Conservation (phyloP, 2,888 invertebrate genomes). For the Nomada fabriciana region DNA sequence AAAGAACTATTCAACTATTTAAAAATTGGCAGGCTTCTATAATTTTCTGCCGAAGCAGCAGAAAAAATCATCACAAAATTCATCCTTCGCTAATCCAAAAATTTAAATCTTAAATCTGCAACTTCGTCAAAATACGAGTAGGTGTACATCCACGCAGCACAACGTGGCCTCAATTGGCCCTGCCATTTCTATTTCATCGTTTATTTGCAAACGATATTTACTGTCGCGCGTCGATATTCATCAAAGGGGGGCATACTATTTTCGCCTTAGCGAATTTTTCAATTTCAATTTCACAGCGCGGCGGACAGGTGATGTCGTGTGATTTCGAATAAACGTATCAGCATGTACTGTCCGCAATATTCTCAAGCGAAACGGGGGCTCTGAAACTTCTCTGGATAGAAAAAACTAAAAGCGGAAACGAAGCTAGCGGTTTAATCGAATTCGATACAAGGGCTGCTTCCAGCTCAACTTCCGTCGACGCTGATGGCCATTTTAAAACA, state of each 20-base stretch:
- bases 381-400: background rate
- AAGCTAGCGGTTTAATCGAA: constrained; percentile 29
- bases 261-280: background rate
- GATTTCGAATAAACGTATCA: background rate
- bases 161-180: background rate
- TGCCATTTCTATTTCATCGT: background rate
- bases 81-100: background rate
- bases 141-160: no score
- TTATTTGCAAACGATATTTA: constrained; percentile 21
- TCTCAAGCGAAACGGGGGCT: background rate
- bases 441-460: background rate
- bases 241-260: background rate
- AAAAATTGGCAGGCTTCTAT: no score
- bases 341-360: background rate
- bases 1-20: no score
- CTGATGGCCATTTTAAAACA: constrained; percentile 1
- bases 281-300: constrained; percentile 20
- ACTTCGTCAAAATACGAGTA: background rate
- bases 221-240: constrained; percentile 2
- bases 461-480: background rate
- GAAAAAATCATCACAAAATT: background rate
- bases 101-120: background rate
- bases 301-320: background rate
- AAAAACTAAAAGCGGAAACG: background rate
- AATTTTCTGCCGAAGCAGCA: no score